Evolutionary conservation across 2,797 vertebrate genomes (phyloP).

Genomic region (Peromyscus eremicus): DNA sequence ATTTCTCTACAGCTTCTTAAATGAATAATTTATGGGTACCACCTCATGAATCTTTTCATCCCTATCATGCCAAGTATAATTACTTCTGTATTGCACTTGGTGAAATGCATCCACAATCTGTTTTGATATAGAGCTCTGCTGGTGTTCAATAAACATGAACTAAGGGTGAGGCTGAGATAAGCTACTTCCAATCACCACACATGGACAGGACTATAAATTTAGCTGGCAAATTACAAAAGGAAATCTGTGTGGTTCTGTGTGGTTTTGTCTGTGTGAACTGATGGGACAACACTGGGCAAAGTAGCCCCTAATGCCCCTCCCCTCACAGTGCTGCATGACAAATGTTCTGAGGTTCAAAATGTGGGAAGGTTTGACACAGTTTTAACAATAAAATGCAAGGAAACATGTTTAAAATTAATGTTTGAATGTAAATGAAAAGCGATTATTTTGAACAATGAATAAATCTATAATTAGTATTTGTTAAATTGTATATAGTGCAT

Average conservation of each 20-base stretch:
- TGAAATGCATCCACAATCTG: conserved; percentile 58
- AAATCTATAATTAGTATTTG: neutral
- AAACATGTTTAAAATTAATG: neutral
- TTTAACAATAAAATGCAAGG: neutral
- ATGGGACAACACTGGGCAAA: neutral
- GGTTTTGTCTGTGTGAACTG: neutral
- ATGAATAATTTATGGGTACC: conserved; percentile 41
- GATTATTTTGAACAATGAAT: neutral
- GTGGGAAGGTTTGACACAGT: neutral
- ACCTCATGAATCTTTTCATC: conserved; percentile 69
- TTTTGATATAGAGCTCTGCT: conserved; percentile 63
- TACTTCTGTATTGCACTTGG: conserved; percentile 70
- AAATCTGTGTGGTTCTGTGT: neutral
- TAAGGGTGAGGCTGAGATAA: conserved; percentile 40
- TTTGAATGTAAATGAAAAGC: neutral
- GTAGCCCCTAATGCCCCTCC: neutral
- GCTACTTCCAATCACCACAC: conserved; percentile 5
- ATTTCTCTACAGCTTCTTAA: conserved; percentile 29
- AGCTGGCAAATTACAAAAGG: conserved; percentile 27
- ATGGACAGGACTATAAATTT: conserved; percentile 29
- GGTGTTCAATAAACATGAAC: conserved; percentile 52
- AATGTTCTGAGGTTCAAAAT: neutral
- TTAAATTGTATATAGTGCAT: neutral
- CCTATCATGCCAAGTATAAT: conserved; percentile 65
- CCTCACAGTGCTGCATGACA: neutral